A percentile compares a stretch with the other conserved stretches of the same genome.
These are phyloP conservation scores for Taphrorychus bicolor DNA, from an alignment of 2,888 invertebrate genomes.

Conservation along the genomic window DNA sequence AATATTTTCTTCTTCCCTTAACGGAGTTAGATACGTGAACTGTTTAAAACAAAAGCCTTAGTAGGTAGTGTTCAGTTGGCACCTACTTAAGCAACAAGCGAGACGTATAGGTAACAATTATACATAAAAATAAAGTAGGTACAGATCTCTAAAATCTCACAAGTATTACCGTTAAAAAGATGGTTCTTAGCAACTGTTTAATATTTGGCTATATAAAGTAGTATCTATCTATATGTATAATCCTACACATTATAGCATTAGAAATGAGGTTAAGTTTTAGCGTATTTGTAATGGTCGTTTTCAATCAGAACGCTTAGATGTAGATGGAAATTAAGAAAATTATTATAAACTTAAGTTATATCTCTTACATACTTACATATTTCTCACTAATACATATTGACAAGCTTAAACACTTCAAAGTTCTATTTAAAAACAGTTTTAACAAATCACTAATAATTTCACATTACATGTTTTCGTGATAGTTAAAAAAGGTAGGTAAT, in stretches of 20 bases:
- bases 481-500: background rate
- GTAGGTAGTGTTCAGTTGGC: too few relatives aligned
- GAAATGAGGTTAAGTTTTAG: background rate
- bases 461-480: background rate
- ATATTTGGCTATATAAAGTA: background rate
- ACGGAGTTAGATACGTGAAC: too few relatives aligned
- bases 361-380: background rate
- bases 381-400: background rate
- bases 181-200: background rate
- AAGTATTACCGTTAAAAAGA: too few relatives aligned
- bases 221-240: too few relatives aligned
- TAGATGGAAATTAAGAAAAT: background rate
- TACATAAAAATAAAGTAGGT: too few relatives aligned
- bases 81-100: too few relatives aligned
- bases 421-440: background rate
- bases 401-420: background rate
- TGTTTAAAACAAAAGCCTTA: too few relatives aligned
- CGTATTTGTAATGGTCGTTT: background rate
- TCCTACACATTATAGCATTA: background rate
- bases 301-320: background rate
- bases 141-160: too few relatives aligned
- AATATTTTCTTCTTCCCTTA: too few relatives aligned
- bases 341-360: background rate
- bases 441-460: too few relatives aligned
- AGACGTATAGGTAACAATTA: too few relatives aligned